Conservation (phyloP, 2,888 invertebrate genomes). For the Gastrophysa polygoni region DNA sequence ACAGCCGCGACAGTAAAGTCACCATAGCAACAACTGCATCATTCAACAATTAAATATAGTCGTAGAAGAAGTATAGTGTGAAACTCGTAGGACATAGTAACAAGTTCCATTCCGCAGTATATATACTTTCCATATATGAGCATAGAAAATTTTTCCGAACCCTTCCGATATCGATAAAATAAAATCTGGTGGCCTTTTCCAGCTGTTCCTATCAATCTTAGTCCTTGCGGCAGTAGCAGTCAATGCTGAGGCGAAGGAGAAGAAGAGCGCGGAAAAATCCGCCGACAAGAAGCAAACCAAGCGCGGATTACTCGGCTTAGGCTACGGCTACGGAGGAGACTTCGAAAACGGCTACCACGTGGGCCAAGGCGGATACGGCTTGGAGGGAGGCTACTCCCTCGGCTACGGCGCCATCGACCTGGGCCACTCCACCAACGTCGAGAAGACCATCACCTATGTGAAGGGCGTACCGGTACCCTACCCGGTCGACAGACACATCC, state of each 20-base stretch:
- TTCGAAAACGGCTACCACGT: constrained; percentile 73
- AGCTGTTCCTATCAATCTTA: constrained; percentile 77
- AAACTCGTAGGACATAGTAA: no score
- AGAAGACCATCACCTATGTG: constrained; percentile 69
- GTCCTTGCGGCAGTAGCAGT: constrained; percentile 71
- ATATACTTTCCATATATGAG: no score
- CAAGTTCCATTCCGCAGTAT: no score
- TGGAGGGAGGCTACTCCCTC: constrained; percentile 40
- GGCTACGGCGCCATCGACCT: constrained; percentile 42
- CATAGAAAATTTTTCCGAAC: no score
- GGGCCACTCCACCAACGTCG: constrained; percentile 61
- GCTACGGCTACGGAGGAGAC: constrained; percentile 81
- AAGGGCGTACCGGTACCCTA: constrained; percentile 71
- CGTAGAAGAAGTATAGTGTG: no score
- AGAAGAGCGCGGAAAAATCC: constrained; percentile 61
- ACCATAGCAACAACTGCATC: no score
- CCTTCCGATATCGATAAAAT: no score
- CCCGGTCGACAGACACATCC: constrained; percentile 68
- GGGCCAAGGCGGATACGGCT: constrained; percentile 64
- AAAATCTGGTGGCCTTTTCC: constrained; percentile 39
- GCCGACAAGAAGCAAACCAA: constrained; percentile 80
- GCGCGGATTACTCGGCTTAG: constrained; percentile 78
- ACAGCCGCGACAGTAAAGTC: no score
- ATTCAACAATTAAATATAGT: no score
- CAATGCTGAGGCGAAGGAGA: constrained; percentile 67